These are phyloP conservation scores for Dicyrtomina minuta DNA, from an alignment of 2,888 invertebrate species.

Conservation along the genomic window DNA sequence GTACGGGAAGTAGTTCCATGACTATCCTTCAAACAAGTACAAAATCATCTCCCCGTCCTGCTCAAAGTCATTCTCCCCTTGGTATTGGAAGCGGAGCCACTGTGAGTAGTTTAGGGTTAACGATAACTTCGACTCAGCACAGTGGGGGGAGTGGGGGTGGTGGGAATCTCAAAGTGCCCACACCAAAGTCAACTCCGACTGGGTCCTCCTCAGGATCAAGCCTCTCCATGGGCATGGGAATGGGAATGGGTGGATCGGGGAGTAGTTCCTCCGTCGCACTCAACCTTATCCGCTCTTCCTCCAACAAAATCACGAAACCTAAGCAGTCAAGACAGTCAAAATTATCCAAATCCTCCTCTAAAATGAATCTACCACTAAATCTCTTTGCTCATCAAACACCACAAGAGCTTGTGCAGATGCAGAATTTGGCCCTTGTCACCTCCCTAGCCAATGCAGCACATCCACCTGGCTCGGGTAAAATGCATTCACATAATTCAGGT, in stretches of 20 bases:
- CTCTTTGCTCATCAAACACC: neutral
- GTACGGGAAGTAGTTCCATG: neutral
- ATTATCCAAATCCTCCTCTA: neutral
- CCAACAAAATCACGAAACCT: neutral
- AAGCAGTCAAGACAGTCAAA: neutral
- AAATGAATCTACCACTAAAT: neutral
- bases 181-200: conserved; percentile 24
- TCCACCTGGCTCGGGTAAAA: neutral
- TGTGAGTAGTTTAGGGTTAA: conserved; percentile 12
- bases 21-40: neutral
- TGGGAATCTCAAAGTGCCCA: conserved; percentile 15
- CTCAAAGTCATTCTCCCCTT: conserved; percentile 15
- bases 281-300: neutral
- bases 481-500: neutral
- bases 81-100: too few relatives aligned
- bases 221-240: too few relatives aligned
- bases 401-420: neutral
- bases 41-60: conserved; percentile 14
- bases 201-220: neutral
- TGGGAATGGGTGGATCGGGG: neutral
- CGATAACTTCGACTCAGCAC: conserved; percentile 5
- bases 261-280: conserved; percentile 7
- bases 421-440: neutral
- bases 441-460: neutral
- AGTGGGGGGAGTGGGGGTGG: neutral